phyloP scores from a whole-genome alignment of 2,797 vertebrate species.

The Amniataba percoides region DNA sequence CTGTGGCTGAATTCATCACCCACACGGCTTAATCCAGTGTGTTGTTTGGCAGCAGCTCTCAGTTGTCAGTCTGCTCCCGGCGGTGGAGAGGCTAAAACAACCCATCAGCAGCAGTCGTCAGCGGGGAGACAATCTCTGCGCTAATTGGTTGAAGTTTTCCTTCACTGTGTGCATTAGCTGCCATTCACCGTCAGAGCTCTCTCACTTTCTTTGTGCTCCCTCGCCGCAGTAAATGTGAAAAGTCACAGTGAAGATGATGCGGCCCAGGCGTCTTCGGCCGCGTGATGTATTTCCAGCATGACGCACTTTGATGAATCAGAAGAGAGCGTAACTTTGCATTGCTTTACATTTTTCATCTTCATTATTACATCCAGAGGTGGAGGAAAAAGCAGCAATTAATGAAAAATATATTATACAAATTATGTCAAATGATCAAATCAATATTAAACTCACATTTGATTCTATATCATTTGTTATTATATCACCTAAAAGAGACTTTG shows the following conservation, averaged over 20 bases:
- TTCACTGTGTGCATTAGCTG: constrained; percentile 12
- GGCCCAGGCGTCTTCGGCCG: not conserved
- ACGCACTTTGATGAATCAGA: too few species aligned
- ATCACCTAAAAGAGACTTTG: not conserved
- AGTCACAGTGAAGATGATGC: not conserved
- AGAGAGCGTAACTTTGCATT: not conserved
- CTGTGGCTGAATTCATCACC: constrained; percentile 63
- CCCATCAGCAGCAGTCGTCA: constrained; percentile 29
- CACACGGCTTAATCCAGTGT: constrained; percentile 49
- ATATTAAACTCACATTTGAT: too few species aligned
- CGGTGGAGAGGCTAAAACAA: constrained; percentile 23
- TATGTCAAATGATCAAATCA: too few species aligned
- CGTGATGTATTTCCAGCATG: not conserved
- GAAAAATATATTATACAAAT: too few species aligned
- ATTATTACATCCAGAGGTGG: not conserved
- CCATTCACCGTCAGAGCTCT: constrained; percentile 12
- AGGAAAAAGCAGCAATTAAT: not conserved
- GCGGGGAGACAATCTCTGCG: not conserved
- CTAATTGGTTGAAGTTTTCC: constrained; percentile 29
- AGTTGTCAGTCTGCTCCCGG: constrained; percentile 41
- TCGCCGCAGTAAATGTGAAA: not conserved
- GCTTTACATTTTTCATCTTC: not conserved
- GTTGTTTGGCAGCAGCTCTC: constrained; percentile 56
- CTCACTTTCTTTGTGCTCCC: not conserved
- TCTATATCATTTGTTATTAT: too few species aligned